Evolutionary conservation across 2,888 invertebrate species (phyloP).

Genomic region (Tryphoninae sp.): DNA sequence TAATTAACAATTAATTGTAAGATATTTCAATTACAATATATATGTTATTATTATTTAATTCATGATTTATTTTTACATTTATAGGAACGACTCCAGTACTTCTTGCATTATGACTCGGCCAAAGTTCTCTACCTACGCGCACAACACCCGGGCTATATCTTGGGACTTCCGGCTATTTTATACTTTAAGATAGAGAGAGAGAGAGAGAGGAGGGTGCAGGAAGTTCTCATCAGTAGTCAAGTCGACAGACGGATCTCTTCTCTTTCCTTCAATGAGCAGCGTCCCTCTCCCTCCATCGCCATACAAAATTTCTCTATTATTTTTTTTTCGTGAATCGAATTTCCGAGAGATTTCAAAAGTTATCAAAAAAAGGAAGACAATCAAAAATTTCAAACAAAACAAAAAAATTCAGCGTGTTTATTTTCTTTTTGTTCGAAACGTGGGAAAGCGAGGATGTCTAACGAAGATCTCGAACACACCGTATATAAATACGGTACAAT

Average conservation of each 20-base stretch:
- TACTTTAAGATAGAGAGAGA: slow-evolving; percentile 55
- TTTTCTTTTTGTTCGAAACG: slow-evolving; percentile 22
- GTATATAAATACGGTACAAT: slow-evolving; percentile 37
- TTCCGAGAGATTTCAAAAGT: slow-evolving; percentile 15
- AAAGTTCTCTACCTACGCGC: slow-evolving; percentile 39
- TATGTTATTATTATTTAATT: too few relatives aligned
- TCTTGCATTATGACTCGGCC: slow-evolving; percentile 32
- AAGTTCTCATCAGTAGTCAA: slow-evolving; percentile 73
- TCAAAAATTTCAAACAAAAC: not conserved
- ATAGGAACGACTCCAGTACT: slow-evolving; percentile 27
- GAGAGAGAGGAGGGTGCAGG: slow-evolving; percentile 55
- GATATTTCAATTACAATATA: too few relatives aligned
- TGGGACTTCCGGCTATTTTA: slow-evolving; percentile 71
- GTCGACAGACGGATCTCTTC: slow-evolving; percentile 57
- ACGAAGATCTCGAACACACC: not conserved
- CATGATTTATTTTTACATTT: not conserved
- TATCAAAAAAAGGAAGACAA: not conserved
- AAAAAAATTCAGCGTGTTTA: slow-evolving; percentile 9
- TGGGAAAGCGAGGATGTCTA: slow-evolving; percentile 40
- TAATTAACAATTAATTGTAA: too few relatives aligned
- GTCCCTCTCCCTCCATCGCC: slow-evolving; percentile 3
- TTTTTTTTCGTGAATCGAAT: slow-evolving; percentile 36
- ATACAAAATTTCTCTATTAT: slow-evolving; percentile 21
- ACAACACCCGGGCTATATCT: slow-evolving; percentile 36
- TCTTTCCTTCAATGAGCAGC: slow-evolving; percentile 51